Evolutionary conservation across 2,888 invertebrate genomes (phyloP), one percentile per base, ranked within the genome.

Genomic region (Aradus depressus): DNA sequence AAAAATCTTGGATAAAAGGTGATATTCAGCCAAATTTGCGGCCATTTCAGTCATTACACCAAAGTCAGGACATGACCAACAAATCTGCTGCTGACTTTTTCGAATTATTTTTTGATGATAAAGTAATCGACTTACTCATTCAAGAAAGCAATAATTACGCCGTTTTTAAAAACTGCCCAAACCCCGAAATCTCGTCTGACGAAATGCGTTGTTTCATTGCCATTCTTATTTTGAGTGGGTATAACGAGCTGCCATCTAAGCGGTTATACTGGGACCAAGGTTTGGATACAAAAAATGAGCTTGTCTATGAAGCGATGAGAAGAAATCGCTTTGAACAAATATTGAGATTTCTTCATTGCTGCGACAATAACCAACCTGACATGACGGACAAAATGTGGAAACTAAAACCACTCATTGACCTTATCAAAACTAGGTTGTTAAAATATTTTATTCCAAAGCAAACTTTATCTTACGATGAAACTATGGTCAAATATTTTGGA

Each of bases 401-500:
- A 51, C 34, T 64, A 18, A 35, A 58, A 21, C 60, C 60, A 16
- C 35, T 62, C 6, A 50, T 57, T 25, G 43, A 58, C 19, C 51
- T 38, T 31, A n/a, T 60, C 12, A 59, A 62, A 53, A 47, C 49
- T 14, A 59, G 57, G 31, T 62, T 49, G 47, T 23, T 61, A 19
- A 34, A 49, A 26, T 38, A 52, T 53, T 58, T 53, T 53, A 44
- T 57, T 32, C 57, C 56, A 8, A 45, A 53, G 34, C 50, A 48
- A 53, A 55, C 61, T 44, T 44, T 62, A 14, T 38, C 53, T 51
- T 59, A 53, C 44, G 63, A 65, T 58, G 63, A 65, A 53, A 55
- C 56, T 25, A 64, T 65, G 62, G 56, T 64, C 2, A 55, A 60
- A 26, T 64, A 65, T 61, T 66, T 62, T 60, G 64, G 63, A 37